phyloP scores from a whole-genome alignment of 2,888 invertebrate genomes.

The Drosophila lacicola region DNA sequence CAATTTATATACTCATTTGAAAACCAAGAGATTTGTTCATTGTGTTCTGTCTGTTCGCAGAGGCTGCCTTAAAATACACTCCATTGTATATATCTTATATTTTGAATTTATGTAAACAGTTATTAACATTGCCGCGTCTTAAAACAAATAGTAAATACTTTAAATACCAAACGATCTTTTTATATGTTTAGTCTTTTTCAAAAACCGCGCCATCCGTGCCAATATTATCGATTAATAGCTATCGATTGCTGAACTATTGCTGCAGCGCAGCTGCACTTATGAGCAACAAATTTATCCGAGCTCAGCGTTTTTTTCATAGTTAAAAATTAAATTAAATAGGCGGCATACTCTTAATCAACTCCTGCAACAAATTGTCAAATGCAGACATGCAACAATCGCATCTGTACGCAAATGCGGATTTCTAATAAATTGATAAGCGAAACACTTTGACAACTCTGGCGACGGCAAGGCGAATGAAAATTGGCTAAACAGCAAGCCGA shows the following conservation, averaged over 20 bases:
- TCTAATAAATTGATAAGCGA: slow-evolving; percentile 8
- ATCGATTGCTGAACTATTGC: slow-evolving; percentile 14
- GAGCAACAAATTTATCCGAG: not conserved
- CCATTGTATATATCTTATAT: slow-evolving; percentile 3
- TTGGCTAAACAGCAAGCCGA: slow-evolving; percentile 58
- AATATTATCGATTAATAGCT: not conserved
- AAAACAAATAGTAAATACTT: slow-evolving; percentile 11
- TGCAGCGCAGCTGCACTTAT: not conserved
- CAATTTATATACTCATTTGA: not conserved
- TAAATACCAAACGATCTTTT: not conserved
- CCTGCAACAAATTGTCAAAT: not conserved
- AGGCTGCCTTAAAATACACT: slow-evolving; percentile 29
- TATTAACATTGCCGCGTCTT: slow-evolving; percentile 6
- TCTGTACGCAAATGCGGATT: slow-evolving; percentile 31
- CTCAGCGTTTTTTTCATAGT: not conserved
- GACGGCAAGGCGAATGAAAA: slow-evolving; percentile 60
- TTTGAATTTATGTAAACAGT: slow-evolving; percentile 8
- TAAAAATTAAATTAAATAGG: not conserved
- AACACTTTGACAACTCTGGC: slow-evolving; percentile 48
- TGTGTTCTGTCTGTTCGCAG: slow-evolving; percentile 24
- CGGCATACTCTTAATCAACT: not conserved
- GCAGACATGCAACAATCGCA: slow-evolving; percentile 25
- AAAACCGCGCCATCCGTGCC: not conserved
- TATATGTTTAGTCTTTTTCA: not conserved
- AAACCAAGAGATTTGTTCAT: slow-evolving; percentile 16